phyloP scores from a whole-genome alignment of 2,888 invertebrate genomes.

The Rhogogaster chlorosoma region DNA sequence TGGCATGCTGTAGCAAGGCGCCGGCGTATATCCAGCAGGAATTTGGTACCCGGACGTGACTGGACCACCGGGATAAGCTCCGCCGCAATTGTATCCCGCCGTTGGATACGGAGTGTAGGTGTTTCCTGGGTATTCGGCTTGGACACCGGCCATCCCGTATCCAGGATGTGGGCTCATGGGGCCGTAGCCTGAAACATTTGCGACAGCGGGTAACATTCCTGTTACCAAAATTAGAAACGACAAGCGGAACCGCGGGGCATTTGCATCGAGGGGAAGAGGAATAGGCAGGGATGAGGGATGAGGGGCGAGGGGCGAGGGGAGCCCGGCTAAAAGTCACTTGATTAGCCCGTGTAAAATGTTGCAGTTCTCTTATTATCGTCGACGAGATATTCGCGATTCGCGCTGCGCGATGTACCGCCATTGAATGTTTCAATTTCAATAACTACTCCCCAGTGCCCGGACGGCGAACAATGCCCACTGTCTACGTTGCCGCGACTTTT shows the following conservation, averaged over 20 bases:
- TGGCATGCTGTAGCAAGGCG: slow-evolving; percentile 92
- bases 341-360: slow-evolving; percentile 69
- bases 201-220: slow-evolving; percentile 49
- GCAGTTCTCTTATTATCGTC: slow-evolving; percentile 38
- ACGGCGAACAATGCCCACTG: slow-evolving; percentile 52
- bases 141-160: slow-evolving; percentile 87
- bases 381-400: slow-evolving; percentile 27
- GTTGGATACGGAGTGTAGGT: slow-evolving; percentile 86
- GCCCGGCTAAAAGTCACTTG: slow-evolving; percentile 57
- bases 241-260: slow-evolving; percentile 49
- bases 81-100: slow-evolving; percentile 81
- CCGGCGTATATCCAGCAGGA: slow-evolving; percentile 85
- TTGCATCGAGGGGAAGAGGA: slow-evolving; percentile 43
- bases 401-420: neutral
- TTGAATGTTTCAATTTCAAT: slow-evolving; percentile 78
- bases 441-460: slow-evolving; percentile 77
- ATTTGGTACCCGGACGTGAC: slow-evolving; percentile 82
- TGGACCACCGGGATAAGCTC: slow-evolving; percentile 78
- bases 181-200: slow-evolving; percentile 84
- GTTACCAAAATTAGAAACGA: slow-evolving; percentile 54
- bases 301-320: slow-evolving; percentile 45
- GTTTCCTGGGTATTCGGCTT: slow-evolving; percentile 90
- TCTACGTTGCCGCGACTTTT: slow-evolving; percentile 44
- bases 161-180: slow-evolving; percentile 92
- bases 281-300: slow-evolving; percentile 32